These are phyloP conservation scores for Esox lucius DNA, from an alignment of 2,797 vertebrate genomes.

Conservation along the genomic window DNA sequence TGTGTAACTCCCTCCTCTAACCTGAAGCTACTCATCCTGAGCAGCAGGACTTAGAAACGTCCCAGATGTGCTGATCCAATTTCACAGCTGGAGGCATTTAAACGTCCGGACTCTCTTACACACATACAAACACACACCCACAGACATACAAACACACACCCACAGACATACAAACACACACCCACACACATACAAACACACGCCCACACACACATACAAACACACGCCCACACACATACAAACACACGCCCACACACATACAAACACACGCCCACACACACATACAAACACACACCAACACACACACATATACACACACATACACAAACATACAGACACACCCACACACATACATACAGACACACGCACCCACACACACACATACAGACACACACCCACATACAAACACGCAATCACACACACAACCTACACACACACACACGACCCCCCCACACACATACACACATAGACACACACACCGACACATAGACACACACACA, in stretches of 20 bases:
- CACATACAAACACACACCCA: conserved; percentile 7
- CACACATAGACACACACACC: background rate
- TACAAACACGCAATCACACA: too few relatives aligned
- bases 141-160: conserved; percentile 6
- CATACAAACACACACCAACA: conserved; percentile 6
- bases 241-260: conserved; percentile 3
- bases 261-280: background rate
- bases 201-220: conserved; percentile 3
- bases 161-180: conserved; percentile 16
- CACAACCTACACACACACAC: conserved; percentile 1
- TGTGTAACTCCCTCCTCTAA: conserved; percentile 57
- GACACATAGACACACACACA: too few relatives aligned
- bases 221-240: too few relatives aligned
- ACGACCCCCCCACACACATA: conserved; percentile 24
- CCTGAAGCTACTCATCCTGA: conserved; percentile 38
- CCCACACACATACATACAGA: too few relatives aligned
- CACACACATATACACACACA: conserved; percentile 8
- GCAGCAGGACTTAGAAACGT: conserved; percentile 59
- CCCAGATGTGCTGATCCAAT: conserved; percentile 73
- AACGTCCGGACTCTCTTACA: conserved; percentile 30
- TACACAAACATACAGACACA: background rate
- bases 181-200: too few relatives aligned
- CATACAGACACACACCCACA: background rate
- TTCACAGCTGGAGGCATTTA: conserved; percentile 75
- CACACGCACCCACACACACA: conserved; percentile 7